Base-by-base conservation (phyloP, 2,888 invertebrate genomes). In the Parapristionchus giblindavisi region DNA sequence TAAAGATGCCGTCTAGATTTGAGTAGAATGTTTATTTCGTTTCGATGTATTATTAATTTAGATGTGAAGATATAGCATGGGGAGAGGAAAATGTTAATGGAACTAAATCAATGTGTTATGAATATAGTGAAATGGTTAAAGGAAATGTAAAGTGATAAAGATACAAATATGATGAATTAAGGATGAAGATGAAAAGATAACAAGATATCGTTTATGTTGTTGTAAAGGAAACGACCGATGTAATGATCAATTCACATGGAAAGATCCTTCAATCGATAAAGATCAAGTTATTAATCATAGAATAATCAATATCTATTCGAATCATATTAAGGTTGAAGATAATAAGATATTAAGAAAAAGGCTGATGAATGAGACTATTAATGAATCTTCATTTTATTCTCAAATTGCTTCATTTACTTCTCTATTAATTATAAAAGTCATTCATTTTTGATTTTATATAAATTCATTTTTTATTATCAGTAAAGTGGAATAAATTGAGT, bases 151-250 rank as follows among this genome's bases (percentile, higher is more conserved):
- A 21, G 14, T 48, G 21, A 14, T 48, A 48, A 48, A 48, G n/a
- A n/a, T n/a, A n/a, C 21, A 21, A 21, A 48, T 48, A 48, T 48
- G 48, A 48, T 48, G 48, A 48, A n/a, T 56, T 56, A 8, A 70
- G 24, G 24, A 8, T 1, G 72, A 72, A 14, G 29, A 1, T 4
- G 72, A 43, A 0, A 11, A 1, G 1, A 27, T 24, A 11, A 14
- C 3, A 0, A 38, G 29, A 24, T 34, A n/a, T 6, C 27, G 58
- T 21, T 17, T 72, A n/a, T 72, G 72, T 21, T 72, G 72, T 48
- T 72, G 72, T n/a, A 72, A 58, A 36, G 72, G 72, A 58, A 29
- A 40, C 43, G 56, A 17, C n/a, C 40, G 60, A 32, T 72, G 72
- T n/a, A 72, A 72, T 27, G 48, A 43, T 29, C 43, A 48, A 56